phyloP scores from a whole-genome alignment of 2,888 invertebrate genomes.

The Sialis lutaria region DNA sequence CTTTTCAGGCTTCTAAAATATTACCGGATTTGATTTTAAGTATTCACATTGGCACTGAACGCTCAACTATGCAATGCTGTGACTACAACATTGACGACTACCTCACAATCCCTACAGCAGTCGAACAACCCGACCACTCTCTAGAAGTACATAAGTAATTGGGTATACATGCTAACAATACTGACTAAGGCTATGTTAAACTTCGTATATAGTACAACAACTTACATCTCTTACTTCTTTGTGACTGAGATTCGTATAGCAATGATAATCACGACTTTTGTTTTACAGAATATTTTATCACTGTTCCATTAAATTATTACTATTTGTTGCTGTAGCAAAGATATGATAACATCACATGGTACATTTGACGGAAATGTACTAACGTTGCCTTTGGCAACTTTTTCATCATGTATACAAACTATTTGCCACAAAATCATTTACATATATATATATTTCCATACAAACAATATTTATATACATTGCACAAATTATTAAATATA shows the following conservation, averaged over 20 bases:
- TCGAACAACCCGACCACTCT: too few species aligned
- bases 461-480: neutral
- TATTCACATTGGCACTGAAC: too few species aligned
- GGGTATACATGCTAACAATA: neutral
- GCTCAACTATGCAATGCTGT: too few species aligned
- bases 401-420: neutral
- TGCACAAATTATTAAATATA: neutral
- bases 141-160: too few species aligned
- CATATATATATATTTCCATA: neutral
- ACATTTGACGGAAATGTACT: slow-evolving; percentile 8
- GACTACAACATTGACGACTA: too few species aligned
- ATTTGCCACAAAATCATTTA: neutral
- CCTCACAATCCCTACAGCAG: too few species aligned
- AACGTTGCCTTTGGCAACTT: slow-evolving; percentile 1
- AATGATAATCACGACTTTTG: slow-evolving; percentile 25
- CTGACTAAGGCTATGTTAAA: neutral
- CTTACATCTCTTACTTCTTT: slow-evolving; percentile 10
- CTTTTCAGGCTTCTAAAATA: too few species aligned
- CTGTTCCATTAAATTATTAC: slow-evolving; percentile 12
- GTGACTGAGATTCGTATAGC: slow-evolving; percentile 27
- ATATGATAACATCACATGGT: slow-evolving; percentile 65
- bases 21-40: too few species aligned
- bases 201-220: too few species aligned
- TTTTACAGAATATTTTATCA: slow-evolving; percentile 13
- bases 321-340: slow-evolving; percentile 35